phyloP scores from a whole-genome alignment of 1,140 invertebrate species.

The Drosophila navojoa region DNA sequence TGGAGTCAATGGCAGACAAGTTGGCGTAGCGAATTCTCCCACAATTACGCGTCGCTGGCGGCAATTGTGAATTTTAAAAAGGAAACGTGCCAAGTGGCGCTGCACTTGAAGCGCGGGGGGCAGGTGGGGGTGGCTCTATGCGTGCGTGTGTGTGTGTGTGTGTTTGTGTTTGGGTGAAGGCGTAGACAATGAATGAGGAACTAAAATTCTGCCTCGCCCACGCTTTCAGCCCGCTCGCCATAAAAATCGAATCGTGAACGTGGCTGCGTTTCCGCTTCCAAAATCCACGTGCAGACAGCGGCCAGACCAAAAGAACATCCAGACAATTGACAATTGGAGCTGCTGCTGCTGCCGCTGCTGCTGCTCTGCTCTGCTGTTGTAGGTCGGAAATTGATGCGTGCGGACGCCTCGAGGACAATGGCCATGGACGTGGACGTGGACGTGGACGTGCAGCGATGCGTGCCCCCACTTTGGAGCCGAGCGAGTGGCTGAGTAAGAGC shows the following conservation, averaged over 20 bases:
- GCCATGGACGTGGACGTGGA: constrained; percentile 48
- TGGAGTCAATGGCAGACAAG: constrained; percentile 48
- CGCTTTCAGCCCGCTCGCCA: constrained; percentile 33
- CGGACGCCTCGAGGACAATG: constrained; percentile 69
- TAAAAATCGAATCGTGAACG: constrained; percentile 77
- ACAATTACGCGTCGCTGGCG: constrained; percentile 72
- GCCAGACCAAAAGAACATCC: constrained; percentile 50
- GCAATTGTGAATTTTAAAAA: constrained; percentile 82
- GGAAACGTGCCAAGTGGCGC: constrained; percentile 74
- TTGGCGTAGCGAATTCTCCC: constrained; percentile 74
- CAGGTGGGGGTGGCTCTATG: constrained; percentile 5
- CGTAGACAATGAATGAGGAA: constrained; percentile 75
- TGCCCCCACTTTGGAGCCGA: constrained; percentile 23
- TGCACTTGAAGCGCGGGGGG: constrained; percentile 2
- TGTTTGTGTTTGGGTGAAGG: constrained; percentile 23
- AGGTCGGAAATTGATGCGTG: constrained; percentile 76
- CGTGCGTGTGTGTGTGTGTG: not conserved
- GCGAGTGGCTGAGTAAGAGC: constrained; percentile 1
- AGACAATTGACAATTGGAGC: constrained; percentile 49
- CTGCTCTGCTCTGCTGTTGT: constrained; percentile 30
- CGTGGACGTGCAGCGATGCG: constrained; percentile 70
- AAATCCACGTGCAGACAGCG: constrained; percentile 71
- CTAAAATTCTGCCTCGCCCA: constrained; percentile 51
- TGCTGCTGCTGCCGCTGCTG: constrained; percentile 28
- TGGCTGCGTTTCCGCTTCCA: constrained; percentile 58